Evolutionary conservation across 2,888 invertebrate genomes (phyloP), one percentile per base, ranked within the genome.

Genomic region (Sylvicola fuscatus): DNA sequence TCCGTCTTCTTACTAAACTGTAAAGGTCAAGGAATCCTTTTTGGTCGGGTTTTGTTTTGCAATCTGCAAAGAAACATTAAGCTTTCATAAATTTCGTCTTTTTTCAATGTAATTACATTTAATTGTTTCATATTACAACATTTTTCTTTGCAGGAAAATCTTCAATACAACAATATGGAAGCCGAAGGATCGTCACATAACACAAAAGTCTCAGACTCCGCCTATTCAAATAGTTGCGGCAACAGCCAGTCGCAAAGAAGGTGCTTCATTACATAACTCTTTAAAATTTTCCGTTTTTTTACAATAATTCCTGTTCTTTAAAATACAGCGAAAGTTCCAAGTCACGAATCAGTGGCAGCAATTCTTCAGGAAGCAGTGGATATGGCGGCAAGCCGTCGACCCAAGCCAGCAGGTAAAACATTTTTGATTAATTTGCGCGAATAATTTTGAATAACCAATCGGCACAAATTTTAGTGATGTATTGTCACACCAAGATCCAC

Each of bases 201-300:
- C 50, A 68, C 70, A 2, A 78, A 76, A 51, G 61, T 78, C 34
- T 77, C 78, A 6, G 83, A 83, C 55, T 83, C 83, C 2, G 82
- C 73, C 8, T 83, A 82, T 51, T 80, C 81, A 1, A 79, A 74
- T 50, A 81, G 80, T 47, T 78, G 77, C 58, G 77, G 77, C 47
- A 81, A 82, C 56, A 81, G 80, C 46, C 80, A 81, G 49, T 82
- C 82, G n/a, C n/a, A n/a, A 0, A 65, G 76, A 50, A 83, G 82
- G 82, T 82, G 50, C 52, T 50, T 52, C 44, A 38, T 2, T 28
- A 28, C 15, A 14, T 3, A 13, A 29, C n/a, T n/a, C 28, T 28
- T 14, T 28, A 21, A 33, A 10, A 37, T 27, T 29, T 13, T n/a
- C 13, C 28, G 35, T 36, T 30, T 4, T 28, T 38, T 30, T 27